Base-by-base conservation (phyloP, 37 sponge, comb jelly and placozoan genomes). In the Aplysina aerophoba region DNA sequence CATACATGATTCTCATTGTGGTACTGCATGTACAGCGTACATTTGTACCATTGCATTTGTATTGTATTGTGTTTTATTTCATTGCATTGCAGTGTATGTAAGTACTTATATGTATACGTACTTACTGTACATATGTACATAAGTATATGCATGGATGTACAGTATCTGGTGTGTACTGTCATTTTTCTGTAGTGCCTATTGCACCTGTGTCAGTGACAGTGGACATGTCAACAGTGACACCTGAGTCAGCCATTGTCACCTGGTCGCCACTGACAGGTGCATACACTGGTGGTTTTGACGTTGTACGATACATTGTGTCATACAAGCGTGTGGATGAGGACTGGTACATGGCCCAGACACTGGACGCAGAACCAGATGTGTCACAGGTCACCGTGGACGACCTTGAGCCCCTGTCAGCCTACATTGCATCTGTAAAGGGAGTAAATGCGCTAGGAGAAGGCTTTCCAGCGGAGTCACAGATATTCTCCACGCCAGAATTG, bases 371-470 rank as follows among this genome's bases (percentile, higher is more conserved):
- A 1, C 44, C 44, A 3, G 37, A 41, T 1, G 53, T 3, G 1
- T 22, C 21, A 16, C 37, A 36, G 31, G 53, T 41, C 0, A 2
- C 22, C 14, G 14, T 75, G 15, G 78, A 75, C 0, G 53, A 21
- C 4, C 78, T 75, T 36, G 39, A 24, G n/a, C n/a, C 44, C 24
- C 6, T 40, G 38, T 13, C 78, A 1, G 41, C 22, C 1, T 75
- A 53, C 53, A 41, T 40, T 16, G 78, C 37, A 14, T 40, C 78
- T 44, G 78, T 75, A 25, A 5, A 22, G 14, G 78, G 78, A 41
- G 54, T 40, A 2, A 75, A 50, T 50, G 78, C n/a, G 12, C 78
- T 75, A 4, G 78, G 78, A 41, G 54, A 50, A 24, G 78, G 78
- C n/a, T 21, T 44, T 24, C 44, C 44, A 4, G 54, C 25, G 1